Base-by-base conservation (phyloP, 37 sponge, comb jelly and placozoan genomes). In the Theonella swinhoei region DNA sequence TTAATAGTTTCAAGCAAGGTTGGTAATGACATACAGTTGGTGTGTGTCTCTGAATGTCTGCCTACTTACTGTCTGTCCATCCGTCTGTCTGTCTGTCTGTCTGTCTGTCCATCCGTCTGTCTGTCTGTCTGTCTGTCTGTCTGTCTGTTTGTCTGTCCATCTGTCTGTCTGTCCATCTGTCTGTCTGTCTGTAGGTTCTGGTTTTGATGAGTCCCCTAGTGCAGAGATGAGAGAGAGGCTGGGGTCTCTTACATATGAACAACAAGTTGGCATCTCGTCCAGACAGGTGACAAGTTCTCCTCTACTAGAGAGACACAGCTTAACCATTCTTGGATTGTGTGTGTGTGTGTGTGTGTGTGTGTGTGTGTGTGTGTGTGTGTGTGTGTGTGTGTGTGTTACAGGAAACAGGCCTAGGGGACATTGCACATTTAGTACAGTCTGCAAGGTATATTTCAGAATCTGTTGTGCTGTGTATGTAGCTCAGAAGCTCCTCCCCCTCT, bases 1-100 rank as follows among this genome's bases (percentile, higher is more conserved):
- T 82, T 42, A 62, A 73, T 74, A 82, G 42, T 28, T 37, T 82
- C 41, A 82, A 82, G 61, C 72, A 28, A 82, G 36, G 32, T 59
- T 71, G 8, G 74, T 58, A 34, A 20, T 33, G 7, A 11, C 42
- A 23, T 25, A 29, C 14, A 72, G 26, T 34, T 24, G 2, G 2
- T 24, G 42, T 1, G 42, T 42, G 8, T 26, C 42, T 14, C 2
- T 14, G n/a, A 28, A 22, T 72, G 42, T 5, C 24, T 25, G 39
- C 1, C 73, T n/a, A n/a, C n/a, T n/a, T n/a, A n/a, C n/a, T n/a
- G n/a, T n/a, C n/a, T n/a, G n/a, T n/a, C n/a, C n/a, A n/a, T n/a
- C n/a, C n/a, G n/a, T n/a, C n/a, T n/a, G n/a, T n/a, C n/a, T n/a
- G n/a, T n/a, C n/a, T n/a, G n/a, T n/a, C n/a, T n/a, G n/a, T n/a